Percentiles rank a stretch among this genome's conserved stretches.
Evolutionary conservation across 2,888 invertebrate genomes (phyloP).

Genomic region (Tanypteryx hageni): DNA sequence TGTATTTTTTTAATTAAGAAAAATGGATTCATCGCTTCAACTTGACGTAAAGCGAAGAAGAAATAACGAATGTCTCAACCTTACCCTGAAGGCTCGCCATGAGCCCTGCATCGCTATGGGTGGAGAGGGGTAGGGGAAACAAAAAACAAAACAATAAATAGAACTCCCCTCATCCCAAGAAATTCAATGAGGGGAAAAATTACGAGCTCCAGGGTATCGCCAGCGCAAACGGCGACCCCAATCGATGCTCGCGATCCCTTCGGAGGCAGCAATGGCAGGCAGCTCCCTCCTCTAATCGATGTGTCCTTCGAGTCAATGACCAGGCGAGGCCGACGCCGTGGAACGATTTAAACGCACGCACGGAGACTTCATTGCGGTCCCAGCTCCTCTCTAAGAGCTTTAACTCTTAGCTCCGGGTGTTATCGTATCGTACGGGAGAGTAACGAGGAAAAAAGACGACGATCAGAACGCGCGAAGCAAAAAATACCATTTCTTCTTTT

Average conservation of each 20-base stretch:
- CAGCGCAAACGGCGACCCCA: not conserved
- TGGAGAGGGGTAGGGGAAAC: too few relatives aligned
- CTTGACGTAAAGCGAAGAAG: not conserved
- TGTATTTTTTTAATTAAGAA: not conserved
- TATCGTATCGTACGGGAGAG: not conserved
- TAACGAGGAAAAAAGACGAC: not conserved
- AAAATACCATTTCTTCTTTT: not conserved
- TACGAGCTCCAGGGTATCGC: not conserved
- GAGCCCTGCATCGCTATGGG: not conserved
- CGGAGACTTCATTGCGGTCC: slow-evolving; percentile 17
- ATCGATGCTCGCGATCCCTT: not conserved
- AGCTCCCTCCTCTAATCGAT: slow-evolving; percentile 7
- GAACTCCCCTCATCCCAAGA: not conserved
- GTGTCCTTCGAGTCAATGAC: not conserved
- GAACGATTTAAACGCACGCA: not conserved
- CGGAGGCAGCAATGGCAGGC: not conserved
- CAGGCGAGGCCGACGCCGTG: not conserved
- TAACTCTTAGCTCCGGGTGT: not conserved
- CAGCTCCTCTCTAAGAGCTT: not conserved
- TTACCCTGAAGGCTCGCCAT: not conserved
- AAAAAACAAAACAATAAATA: not conserved
- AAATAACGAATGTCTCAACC: not conserved
- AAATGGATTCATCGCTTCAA: not conserved
- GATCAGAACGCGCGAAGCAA: not conserved
- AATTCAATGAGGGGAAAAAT: not conserved